Evolutionary conservation across 2,888 invertebrate genomes (phyloP).

Genomic region (Selenia dentaria): DNA sequence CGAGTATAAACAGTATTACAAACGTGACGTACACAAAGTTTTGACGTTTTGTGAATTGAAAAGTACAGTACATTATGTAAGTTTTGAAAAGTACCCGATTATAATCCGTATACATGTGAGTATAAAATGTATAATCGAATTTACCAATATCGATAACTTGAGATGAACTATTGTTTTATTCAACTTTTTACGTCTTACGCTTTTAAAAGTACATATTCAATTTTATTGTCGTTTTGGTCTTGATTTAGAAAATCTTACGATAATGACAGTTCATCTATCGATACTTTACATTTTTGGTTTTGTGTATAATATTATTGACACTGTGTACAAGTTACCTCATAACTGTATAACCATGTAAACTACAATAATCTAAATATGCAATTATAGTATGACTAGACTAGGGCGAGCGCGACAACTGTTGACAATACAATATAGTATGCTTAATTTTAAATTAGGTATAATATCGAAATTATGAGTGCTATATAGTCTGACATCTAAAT

Average conservation of each 20-base stretch:
- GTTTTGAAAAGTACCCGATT: conserved; percentile 2
- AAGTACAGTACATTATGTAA: conserved; percentile 20
- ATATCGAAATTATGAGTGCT: conserved; percentile 49
- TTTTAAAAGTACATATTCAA: no score
- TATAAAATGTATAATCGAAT: conserved; percentile 2
- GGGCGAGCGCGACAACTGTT: conserved; percentile 79
- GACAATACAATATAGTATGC: conserved; percentile 77
- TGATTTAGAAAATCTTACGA: no score
- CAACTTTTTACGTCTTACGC: background rate
- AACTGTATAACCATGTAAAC: conserved; percentile 36
- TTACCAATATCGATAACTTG: background rate
- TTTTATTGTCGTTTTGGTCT: no score
- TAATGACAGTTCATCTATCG: no score
- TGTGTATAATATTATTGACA: background rate
- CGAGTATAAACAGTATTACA: conserved; percentile 33
- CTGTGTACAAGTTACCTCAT: conserved; percentile 42
- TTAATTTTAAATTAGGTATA: conserved; percentile 64
- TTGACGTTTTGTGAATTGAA: conserved; percentile 62
- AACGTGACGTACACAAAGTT: conserved; percentile 60
- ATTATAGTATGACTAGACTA: conserved; percentile 67
- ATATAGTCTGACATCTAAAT: conserved; percentile 43
- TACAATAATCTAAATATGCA: conserved; percentile 66
- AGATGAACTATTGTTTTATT: background rate
- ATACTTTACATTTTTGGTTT: no score
- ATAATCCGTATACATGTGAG: conserved; percentile 31